phyloP scores from a whole-genome alignment of 2,113 vertebrate genomes.

The Oenanthe oenanthe region DNA sequence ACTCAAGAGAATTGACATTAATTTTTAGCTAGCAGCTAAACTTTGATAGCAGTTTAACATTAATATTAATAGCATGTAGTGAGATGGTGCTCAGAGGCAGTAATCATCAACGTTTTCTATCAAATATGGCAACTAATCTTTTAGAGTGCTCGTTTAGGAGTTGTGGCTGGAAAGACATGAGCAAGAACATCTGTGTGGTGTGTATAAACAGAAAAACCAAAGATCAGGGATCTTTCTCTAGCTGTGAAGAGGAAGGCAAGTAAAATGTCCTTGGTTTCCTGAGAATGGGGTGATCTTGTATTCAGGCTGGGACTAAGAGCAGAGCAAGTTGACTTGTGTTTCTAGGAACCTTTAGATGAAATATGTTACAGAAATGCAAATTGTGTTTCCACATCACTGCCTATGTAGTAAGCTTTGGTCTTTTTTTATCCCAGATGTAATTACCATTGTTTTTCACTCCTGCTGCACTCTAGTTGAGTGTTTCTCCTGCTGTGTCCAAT shows the following conservation, averaged over 20 bases:
- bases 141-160: not conserved
- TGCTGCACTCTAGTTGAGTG: not conserved
- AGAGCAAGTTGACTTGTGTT: not conserved
- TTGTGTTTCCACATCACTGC: not conserved
- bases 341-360: not conserved
- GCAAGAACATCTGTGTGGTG: not conserved
- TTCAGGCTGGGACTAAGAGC: not conserved
- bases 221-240: not conserved
- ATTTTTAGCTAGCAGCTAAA: not conserved
- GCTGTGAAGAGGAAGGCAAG: not conserved
- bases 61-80: not conserved
- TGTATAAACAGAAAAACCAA: not conserved
- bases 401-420: not conserved
- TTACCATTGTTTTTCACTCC: not conserved
- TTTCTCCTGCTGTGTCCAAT: not conserved
- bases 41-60: not conserved
- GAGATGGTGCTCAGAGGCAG: not conserved
- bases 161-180: not conserved
- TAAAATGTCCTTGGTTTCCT: not conserved
- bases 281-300: fast-evolving
- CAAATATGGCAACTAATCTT: not conserved
- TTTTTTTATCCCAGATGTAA: not conserved
- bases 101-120: not conserved
- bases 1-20: not conserved
- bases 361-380: not conserved